phyloP scores from a whole-genome alignment of 2,797 vertebrate species.

The Pygocentrus nattereri region DNA sequence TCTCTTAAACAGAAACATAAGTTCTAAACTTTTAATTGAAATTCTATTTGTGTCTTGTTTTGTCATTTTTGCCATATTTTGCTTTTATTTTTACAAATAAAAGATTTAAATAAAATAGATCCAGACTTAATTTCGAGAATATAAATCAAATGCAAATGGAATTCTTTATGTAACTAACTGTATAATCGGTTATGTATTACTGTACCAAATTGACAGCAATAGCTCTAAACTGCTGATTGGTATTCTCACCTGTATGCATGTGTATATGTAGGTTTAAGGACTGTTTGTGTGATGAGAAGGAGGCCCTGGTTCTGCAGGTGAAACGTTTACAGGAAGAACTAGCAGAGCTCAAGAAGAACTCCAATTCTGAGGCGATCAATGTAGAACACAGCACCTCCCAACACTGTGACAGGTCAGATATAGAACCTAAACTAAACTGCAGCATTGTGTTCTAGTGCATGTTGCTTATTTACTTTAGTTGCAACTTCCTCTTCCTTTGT shows the following conservation, averaged over 20 bases:
- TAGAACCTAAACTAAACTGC: slow-evolving; percentile 8
- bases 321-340: slow-evolving; percentile 68
- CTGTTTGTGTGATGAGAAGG: slow-evolving; percentile 75
- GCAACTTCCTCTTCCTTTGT: not conserved
- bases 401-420: not conserved
- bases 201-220: not conserved
- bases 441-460: not conserved
- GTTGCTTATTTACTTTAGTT: not conserved
- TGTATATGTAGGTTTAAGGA: slow-evolving; percentile 74
- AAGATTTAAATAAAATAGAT: too few relatives aligned
- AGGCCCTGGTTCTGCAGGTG: slow-evolving; percentile 71
- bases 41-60: too few relatives aligned
- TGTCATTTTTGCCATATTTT: too few relatives aligned
- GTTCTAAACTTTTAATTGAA: too few relatives aligned
- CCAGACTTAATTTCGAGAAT: too few relatives aligned
- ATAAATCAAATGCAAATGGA: too few relatives aligned
- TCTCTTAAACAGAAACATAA: too few relatives aligned
- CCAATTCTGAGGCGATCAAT: not conserved
- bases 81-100: too few relatives aligned
- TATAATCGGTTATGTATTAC: too few relatives aligned
- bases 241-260: not conserved
- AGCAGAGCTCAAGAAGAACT: slow-evolving; percentile 53
- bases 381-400: not conserved
- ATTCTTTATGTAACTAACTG: too few relatives aligned
- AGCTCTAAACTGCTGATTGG: not conserved